Conservation (phyloP, 1,140 invertebrate genomes). For the Trichonephila clavata region DNA sequence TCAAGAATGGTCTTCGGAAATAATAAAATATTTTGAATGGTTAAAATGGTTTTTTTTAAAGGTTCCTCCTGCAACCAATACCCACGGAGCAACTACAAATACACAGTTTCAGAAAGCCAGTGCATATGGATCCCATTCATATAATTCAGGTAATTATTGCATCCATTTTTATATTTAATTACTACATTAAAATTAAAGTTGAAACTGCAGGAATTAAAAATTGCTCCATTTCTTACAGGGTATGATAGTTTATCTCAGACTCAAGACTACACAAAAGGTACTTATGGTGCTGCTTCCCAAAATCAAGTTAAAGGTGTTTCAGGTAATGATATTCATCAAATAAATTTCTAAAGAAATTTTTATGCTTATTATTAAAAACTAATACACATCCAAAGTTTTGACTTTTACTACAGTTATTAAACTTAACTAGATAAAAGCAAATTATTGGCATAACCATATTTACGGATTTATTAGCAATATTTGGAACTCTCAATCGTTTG, state of each 20-base stretch:
- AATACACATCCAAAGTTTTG: too few relatives aligned
- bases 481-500: too few relatives aligned
- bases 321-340: slow-evolving; percentile 79
- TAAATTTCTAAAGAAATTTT: too few relatives aligned
- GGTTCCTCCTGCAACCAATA: slow-evolving; percentile 81
- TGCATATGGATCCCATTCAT: slow-evolving; percentile 80
- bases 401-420: too few relatives aligned
- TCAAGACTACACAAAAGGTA: slow-evolving; percentile 84
- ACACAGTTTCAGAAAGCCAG: slow-evolving; percentile 81
- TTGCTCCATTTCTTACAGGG: slow-evolving; percentile 81
- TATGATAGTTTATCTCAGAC: slow-evolving; percentile 86
- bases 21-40: not conserved
- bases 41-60: slow-evolving; percentile 68
- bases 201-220: not conserved
- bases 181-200: not conserved
- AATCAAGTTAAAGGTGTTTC: slow-evolving; percentile 83
- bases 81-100: slow-evolving; percentile 81
- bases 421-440: too few relatives aligned
- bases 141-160: slow-evolving; percentile 79
- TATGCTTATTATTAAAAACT: too few relatives aligned
- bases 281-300: slow-evolving; percentile 82
- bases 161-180: not conserved
- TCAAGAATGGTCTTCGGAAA: too few relatives aligned
- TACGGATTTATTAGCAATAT: too few relatives aligned
- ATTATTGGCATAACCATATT: too few relatives aligned